These are phyloP conservation scores for Suillia variegata DNA, from an alignment of 2,888 invertebrate species.

Conservation along the genomic window DNA sequence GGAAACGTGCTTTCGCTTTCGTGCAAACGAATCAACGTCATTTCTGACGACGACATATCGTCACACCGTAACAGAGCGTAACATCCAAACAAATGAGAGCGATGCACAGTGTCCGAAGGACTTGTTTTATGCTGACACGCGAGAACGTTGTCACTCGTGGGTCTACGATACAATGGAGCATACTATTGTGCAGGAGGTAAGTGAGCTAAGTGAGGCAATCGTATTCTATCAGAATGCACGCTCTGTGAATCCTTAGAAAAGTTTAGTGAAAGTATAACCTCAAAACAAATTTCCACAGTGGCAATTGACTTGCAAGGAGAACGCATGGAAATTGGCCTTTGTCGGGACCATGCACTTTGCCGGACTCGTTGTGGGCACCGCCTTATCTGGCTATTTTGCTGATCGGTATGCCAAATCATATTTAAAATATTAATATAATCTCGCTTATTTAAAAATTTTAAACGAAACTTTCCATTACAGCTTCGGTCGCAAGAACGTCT, in stretches of 20 bases:
- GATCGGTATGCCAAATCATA: slow-evolving; percentile 62
- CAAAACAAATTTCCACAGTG: slow-evolving; percentile 65
- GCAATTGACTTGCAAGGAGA: slow-evolving; percentile 67
- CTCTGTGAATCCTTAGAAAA: no score
- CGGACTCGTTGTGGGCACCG: slow-evolving; percentile 68
- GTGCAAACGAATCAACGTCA: slow-evolving; percentile 30
- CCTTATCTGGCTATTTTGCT: slow-evolving; percentile 66
- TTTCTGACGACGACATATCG: not conserved
- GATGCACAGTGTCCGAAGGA: slow-evolving; percentile 44
- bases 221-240: not conserved
- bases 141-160: slow-evolving; percentile 63
- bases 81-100: not conserved
- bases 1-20: slow-evolving; percentile 49
- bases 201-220: slow-evolving; percentile 16
- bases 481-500: slow-evolving; percentile 67
- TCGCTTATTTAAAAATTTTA: no score
- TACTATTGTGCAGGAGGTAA: slow-evolving; percentile 67
- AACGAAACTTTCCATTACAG: slow-evolving; percentile 51
- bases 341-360: slow-evolving; percentile 70
- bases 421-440: not conserved
- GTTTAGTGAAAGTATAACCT: no score
- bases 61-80: not conserved
- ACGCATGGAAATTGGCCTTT: slow-evolving; percentile 67
- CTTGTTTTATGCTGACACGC: slow-evolving; percentile 53
- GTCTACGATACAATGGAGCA: slow-evolving; percentile 63